Evolutionary conservation across 2,113 vertebrate genomes (phyloP), one percentile per base, ranked within the genome.

Genomic region (Ovibos moschatus): DNA sequence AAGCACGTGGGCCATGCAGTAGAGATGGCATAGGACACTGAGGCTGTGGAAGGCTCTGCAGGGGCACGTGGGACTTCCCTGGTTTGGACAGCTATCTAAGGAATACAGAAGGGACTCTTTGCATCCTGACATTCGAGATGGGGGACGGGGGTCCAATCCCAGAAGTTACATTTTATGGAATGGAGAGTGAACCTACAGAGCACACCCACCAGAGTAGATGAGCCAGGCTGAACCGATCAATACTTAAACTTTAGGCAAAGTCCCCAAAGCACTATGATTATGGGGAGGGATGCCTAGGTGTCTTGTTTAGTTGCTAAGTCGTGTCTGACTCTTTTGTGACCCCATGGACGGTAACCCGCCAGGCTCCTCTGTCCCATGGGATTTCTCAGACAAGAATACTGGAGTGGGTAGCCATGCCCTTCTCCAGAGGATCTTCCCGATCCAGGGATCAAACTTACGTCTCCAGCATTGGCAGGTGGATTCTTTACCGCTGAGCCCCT

Each of bases 1-100:
- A 23, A 50, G 25, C 7, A 30, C 1, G 4, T 5, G 40, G n/a
- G 50, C 25, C 1, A 5, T 1, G 30, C 4, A 14, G 16, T 12
- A 71, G 40, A 85, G 36, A 78, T 23, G 36, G 1, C 67, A 74
- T 40, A 5, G 67, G n/a, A 74, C 36, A 74, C n/a, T 0, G 0
- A 14, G 45, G 12, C 74, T 1, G 12, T 1, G 23, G n/a, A 23
- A 30, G 58, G 43, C 12, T 81, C 45, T 45, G 30, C 1, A 12
- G 19, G 1, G 36, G 89, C 83, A 50, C 8, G 2, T 33, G 53
- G 21, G 53, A 78, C 53, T 33, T 23, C 21, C 28, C 76, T 36
- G 62, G 36, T 40, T 23, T 28, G 71, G 89, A 94, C 12, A 58
- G 58, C 19, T 83, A 5, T 7, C 21, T 19, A 13, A 53, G 45